phyloP scores from a whole-genome alignment of 2,797 vertebrate species.

The Ctenopoma multispine region DNA sequence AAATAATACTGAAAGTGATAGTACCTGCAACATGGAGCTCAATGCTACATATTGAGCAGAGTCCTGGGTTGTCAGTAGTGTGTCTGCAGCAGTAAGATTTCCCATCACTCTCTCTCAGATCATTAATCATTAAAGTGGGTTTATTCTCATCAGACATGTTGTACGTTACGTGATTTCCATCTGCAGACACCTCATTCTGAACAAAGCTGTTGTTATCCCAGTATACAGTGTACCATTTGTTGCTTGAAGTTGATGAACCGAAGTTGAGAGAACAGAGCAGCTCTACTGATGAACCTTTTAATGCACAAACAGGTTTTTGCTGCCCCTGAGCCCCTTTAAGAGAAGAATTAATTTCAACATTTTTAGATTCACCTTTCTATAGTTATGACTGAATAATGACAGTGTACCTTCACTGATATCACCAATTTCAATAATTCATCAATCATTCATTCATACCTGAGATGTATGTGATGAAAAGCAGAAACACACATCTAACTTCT shows the following conservation, averaged over 20 bases:
- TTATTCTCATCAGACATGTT: background rate
- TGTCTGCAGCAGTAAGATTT: constrained; percentile 6
- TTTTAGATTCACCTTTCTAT: no score
- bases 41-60: accelerated
- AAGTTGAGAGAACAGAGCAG: constrained; percentile 19
- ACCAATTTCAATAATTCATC: no score
- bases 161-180: background rate
- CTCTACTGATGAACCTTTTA: constrained; percentile 47
- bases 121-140: constrained; percentile 24
- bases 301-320: constrained; percentile 21
- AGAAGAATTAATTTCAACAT: background rate
- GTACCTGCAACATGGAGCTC: constrained; percentile 16
- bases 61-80: accelerated
- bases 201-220: accelerated
- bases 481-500: background rate
- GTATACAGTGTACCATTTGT: constrained; percentile 10
- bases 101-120: constrained; percentile 14
- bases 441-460: constrained; percentile 13
- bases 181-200: background rate
- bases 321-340: constrained; percentile 17
- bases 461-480: constrained; percentile 14
- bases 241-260: accelerated
- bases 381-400: no score
- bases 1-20: background rate
- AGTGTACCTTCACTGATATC: no score